Conservation (phyloP, 2,797 vertebrate species). For the Gymnopithys bicolor region DNA sequence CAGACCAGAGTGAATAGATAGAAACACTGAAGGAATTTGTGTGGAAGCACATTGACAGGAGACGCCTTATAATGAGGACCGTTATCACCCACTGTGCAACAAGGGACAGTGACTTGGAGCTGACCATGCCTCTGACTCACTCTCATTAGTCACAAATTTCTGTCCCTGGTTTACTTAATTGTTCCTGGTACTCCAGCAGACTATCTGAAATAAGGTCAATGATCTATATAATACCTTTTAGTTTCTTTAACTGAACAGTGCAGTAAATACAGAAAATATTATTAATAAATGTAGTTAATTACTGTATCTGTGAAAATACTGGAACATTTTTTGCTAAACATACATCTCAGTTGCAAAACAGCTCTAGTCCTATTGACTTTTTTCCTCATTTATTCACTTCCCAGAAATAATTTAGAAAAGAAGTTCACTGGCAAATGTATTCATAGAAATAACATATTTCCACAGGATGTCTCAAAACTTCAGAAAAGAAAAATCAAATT, state of each 20-base stretch:
- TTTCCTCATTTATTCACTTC: neutral
- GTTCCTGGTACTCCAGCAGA: neutral
- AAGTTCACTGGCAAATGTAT: neutral
- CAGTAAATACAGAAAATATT: neutral
- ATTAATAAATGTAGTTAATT: neutral
- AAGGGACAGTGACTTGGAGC: neutral
- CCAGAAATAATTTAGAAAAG: neutral
- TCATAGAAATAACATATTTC: neutral
- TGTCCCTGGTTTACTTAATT: neutral
- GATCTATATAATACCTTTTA: neutral
- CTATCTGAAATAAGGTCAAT: neutral
- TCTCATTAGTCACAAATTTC: neutral
- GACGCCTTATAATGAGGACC: neutral
- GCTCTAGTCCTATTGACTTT: neutral
- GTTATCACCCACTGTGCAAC: neutral
- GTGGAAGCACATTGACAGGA: neutral
- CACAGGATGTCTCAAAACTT: neutral
- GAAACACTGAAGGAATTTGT: neutral
- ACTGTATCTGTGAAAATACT: neutral
- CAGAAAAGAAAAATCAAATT: neutral
- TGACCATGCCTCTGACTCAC: neutral
- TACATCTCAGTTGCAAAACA: neutral
- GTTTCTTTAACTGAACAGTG: neutral
- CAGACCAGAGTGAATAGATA: neutral
- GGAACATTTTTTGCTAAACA: neutral